These are phyloP conservation scores for Leistus spinibarbis DNA, from an alignment of 2,888 invertebrate genomes.

Conservation along the genomic window DNA sequence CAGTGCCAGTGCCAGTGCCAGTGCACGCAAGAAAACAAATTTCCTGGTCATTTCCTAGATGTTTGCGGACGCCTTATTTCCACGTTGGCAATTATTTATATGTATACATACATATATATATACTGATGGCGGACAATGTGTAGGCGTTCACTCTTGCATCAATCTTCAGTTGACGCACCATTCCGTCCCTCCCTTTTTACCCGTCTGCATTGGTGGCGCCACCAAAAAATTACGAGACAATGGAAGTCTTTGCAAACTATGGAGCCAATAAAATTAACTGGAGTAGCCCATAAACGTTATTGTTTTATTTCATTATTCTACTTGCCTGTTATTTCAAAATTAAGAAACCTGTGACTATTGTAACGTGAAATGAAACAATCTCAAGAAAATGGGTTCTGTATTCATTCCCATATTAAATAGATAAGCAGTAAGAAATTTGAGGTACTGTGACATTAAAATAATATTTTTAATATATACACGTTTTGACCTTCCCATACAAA, in stretches of 20 bases:
- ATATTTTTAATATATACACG: too few species aligned
- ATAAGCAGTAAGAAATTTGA: too few species aligned
- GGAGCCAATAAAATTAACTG: background rate
- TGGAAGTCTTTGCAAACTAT: background rate
- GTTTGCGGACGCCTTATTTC: conserved; percentile 2
- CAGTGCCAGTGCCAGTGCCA: too few species aligned
- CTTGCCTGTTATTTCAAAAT: too few species aligned
- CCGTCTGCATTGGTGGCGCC: background rate
- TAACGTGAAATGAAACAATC: too few species aligned
- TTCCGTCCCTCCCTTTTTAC: background rate
- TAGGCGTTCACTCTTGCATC: conserved; percentile 24
- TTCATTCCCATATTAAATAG: too few species aligned
- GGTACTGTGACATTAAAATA: too few species aligned
- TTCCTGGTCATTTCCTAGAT: conserved; percentile 35
- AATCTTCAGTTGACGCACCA: conserved; percentile 15
- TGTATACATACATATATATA: background rate
- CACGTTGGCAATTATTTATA: conserved; percentile 32
- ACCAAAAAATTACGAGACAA: background rate
- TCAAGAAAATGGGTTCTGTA: too few species aligned
- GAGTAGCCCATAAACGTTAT: background rate
- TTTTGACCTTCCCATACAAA: too few species aligned
- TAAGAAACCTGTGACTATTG: too few species aligned
- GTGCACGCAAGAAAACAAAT: conserved; percentile 35
- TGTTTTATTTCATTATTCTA: background rate
- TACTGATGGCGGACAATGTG: conserved; percentile 33